Percentiles rank a stretch among this genome's conserved stretches.
These are phyloP conservation scores for Oreochromis mossambicus DNA, from an alignment of 2,797 vertebrate genomes.

Conservation along the genomic window DNA sequence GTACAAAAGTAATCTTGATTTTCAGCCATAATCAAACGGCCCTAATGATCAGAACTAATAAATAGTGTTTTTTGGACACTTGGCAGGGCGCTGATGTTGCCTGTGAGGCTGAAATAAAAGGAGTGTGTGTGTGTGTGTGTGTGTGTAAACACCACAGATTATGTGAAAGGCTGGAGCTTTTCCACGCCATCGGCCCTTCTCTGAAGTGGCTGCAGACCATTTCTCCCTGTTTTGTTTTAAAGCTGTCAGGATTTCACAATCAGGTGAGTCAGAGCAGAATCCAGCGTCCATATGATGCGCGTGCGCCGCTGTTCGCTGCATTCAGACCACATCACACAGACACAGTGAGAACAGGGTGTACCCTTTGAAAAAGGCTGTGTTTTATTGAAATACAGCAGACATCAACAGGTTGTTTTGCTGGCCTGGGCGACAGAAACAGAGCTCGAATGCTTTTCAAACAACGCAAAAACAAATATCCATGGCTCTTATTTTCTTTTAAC, in stretches of 20 bases:
- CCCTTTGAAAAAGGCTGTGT: constrained; percentile 72
- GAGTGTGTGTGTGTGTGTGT: neutral
- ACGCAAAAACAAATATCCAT: constrained; percentile 16
- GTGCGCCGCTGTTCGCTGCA: neutral
- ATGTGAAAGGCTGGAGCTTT: neutral
- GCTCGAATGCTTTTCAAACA: constrained; percentile 21
- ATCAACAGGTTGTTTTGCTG: constrained; percentile 85
- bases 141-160: neutral
- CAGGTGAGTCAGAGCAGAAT: neutral
- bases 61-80: neutral
- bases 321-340: neutral
- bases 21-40: neutral
- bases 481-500: constrained; percentile 22
- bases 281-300: neutral
- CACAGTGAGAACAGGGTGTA: neutral
- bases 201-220: neutral
- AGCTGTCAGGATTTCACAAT: neutral
- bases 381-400: constrained; percentile 86
- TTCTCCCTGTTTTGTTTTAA: neutral
- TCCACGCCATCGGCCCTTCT: neutral
- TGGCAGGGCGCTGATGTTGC: neutral
- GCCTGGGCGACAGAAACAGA: constrained; percentile 67
- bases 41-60: neutral
- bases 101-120: neutral
- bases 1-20: neutral